phyloP scores from a whole-genome alignment of 2,113 vertebrate genomes.

The Syrmaticus mikado region DNA sequence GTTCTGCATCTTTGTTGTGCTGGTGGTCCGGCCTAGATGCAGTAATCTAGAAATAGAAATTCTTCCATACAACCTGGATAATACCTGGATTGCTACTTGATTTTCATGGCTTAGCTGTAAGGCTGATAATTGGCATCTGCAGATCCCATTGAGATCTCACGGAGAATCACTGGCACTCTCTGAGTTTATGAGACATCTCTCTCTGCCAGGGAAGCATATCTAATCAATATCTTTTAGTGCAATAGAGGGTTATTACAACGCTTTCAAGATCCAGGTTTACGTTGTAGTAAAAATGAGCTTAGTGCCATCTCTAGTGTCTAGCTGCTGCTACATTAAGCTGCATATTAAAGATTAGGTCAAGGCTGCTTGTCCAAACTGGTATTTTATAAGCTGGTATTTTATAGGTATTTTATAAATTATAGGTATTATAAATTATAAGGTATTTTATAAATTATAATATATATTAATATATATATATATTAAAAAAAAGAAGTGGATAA shows the following conservation, averaged over 20 bases:
- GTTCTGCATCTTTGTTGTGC: too few relatives aligned
- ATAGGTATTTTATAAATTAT: too few relatives aligned
- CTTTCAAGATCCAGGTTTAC: constrained; percentile 18
- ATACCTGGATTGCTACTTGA: neutral
- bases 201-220: neutral
- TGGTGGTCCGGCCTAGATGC: too few relatives aligned
- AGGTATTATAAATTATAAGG: too few relatives aligned
- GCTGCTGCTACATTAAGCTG: neutral
- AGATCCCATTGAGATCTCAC: neutral
- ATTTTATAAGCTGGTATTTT: neutral
- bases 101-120: neutral
- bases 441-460: too few relatives aligned
- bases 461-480: too few relatives aligned
- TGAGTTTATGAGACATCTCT: neutral
- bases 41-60: neutral
- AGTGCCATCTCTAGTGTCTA: neutral
- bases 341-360: neutral
- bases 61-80: neutral
- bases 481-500: neutral
- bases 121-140: neutral
- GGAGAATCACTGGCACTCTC: neutral
- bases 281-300: constrained; percentile 19
- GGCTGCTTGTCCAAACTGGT: neutral
- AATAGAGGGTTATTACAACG: constrained; percentile 30
- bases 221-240: constrained; percentile 58